phyloP scores from a whole-genome alignment of 2,888 invertebrate genomes.

The Sympetrum striolatum region DNA sequence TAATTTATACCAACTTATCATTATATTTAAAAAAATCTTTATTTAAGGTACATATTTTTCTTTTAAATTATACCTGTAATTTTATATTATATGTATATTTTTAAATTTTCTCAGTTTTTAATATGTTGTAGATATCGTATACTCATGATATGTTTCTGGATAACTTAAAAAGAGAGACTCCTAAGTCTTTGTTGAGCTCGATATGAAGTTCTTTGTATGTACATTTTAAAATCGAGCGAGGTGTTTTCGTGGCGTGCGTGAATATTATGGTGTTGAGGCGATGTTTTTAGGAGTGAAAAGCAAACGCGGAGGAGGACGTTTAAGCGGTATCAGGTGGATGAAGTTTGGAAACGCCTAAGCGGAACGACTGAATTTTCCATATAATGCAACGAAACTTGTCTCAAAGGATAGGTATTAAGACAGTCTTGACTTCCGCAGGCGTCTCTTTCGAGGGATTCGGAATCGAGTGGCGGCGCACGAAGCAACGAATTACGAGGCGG shows the following conservation, averaged over 20 bases:
- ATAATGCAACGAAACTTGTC: neutral
- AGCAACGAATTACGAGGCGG: neutral
- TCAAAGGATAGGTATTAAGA: neutral
- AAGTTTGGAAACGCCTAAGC: neutral
- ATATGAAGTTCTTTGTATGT: neutral
- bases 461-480: neutral
- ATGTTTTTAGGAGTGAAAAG: neutral
- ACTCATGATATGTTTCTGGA: too few species aligned
- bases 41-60: too few species aligned
- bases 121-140: too few species aligned
- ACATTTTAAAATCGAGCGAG: neutral
- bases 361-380: neutral
- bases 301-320: neutral
- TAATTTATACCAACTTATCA: too few species aligned
- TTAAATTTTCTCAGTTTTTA: too few species aligned
- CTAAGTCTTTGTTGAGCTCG: too few species aligned
- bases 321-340: neutral
- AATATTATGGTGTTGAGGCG: neutral
- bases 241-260: neutral
- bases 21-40: too few species aligned
- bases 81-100: too few species aligned
- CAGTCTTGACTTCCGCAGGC: neutral
- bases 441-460: neutral
- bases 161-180: too few species aligned
- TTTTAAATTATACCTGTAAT: too few species aligned